Percentiles rank a stretch among this genome's conserved stretches.
These are phyloP conservation scores for Labia minor DNA, from an alignment of 2,888 invertebrate species.

Conservation along the genomic window DNA sequence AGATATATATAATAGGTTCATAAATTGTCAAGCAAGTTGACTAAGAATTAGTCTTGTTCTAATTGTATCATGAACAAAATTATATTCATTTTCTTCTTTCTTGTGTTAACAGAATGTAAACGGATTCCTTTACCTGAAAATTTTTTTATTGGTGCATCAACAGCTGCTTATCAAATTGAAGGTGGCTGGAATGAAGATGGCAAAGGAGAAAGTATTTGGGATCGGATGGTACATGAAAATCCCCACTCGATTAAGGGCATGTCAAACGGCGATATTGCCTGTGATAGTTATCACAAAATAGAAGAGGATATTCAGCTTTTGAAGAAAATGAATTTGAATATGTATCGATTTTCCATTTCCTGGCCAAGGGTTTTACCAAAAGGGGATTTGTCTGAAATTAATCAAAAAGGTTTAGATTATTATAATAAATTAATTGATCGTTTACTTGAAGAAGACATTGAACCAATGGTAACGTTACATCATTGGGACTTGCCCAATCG, in stretches of 20 bases:
- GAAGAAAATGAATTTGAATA: constrained; percentile 19
- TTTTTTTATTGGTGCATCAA: not conserved
- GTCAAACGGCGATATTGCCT: not conserved
- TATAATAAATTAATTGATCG: constrained; percentile 35
- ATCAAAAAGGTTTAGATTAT: constrained; percentile 33
- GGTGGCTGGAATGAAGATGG: constrained; percentile 32
- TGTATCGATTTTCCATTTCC: constrained; percentile 30
- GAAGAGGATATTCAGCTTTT: not conserved
- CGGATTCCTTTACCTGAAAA: not conserved
- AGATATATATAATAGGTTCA: too few species aligned
- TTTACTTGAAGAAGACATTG: constrained; percentile 32
- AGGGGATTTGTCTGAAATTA: constrained; percentile 27
- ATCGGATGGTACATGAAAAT: not conserved
- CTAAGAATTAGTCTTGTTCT: too few species aligned
- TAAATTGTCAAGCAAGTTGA: too few species aligned
- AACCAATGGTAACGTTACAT: constrained; percentile 33
- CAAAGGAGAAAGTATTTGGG: not conserved
- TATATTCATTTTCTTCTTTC: not conserved
- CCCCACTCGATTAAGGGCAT: not conserved
- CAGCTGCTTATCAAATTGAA: constrained; percentile 19
- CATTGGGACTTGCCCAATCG: constrained; percentile 42
- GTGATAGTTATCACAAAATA: not conserved
- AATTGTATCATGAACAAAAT: too few species aligned
- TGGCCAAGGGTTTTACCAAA: constrained; percentile 40
- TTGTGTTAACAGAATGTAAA: not conserved